Conservation (phyloP, 1,140 invertebrate species). For the Mercenaria mercenaria region DNA sequence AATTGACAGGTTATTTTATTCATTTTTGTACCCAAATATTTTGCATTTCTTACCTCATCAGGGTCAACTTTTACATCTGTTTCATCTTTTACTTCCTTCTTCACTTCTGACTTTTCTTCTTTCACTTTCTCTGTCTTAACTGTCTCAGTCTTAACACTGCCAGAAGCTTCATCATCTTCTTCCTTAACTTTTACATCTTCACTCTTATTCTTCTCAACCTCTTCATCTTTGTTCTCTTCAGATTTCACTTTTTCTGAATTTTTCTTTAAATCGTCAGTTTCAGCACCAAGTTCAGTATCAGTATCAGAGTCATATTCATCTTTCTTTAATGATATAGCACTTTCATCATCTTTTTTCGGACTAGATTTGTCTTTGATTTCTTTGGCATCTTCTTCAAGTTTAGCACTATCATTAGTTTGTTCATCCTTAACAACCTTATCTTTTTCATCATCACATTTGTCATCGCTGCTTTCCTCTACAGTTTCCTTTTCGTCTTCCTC, state of each 20-base stretch:
- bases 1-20: too few relatives aligned
- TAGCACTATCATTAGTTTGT: conserved; percentile 31
- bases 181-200: conserved; percentile 5
- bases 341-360: conserved; percentile 37
- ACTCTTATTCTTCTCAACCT: neutral
- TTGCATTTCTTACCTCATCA: conserved; percentile 73
- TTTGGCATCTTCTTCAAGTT: conserved; percentile 14
- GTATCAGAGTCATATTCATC: conserved; percentile 35
- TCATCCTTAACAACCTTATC: conserved; percentile 36
- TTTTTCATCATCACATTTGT: conserved; percentile 1
- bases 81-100: conserved; percentile 76
- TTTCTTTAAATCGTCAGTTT: conserved; percentile 1
- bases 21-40: too few relatives aligned
- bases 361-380: conserved; percentile 26
- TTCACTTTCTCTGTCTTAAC: conserved; percentile 43
- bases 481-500: conserved; percentile 15
- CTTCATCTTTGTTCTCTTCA: conserved; percentile 44
- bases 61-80: conserved; percentile 57
- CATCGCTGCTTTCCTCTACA: neutral
- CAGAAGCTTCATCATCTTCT: neutral
- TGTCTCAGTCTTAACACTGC: neutral
- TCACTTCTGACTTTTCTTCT: conserved; percentile 49
- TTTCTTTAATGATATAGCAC: conserved; percentile 19
- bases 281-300: conserved; percentile 16
- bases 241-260: conserved; percentile 33